Evolutionary conservation across 2,888 invertebrate genomes (phyloP).

Genomic region (Sepiola atlantica): DNA sequence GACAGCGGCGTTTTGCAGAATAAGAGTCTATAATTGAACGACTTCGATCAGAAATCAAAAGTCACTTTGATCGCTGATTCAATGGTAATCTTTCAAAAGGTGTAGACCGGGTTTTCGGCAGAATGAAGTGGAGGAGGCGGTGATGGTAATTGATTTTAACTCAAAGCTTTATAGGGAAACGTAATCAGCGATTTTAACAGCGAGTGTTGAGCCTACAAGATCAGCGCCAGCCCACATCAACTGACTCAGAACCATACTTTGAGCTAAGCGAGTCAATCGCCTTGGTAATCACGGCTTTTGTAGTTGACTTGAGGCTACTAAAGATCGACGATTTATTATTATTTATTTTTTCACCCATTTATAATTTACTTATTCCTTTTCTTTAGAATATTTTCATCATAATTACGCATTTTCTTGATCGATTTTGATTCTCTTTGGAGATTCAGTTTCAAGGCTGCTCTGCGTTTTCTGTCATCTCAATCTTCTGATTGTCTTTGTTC

Average conservation of each 20-base stretch:
- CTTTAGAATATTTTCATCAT: background rate
- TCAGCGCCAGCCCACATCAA: background rate
- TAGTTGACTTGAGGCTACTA: background rate
- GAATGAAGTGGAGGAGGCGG: background rate
- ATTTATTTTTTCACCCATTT: background rate
- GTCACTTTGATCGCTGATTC: background rate
- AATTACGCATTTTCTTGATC: background rate
- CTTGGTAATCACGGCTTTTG: background rate
- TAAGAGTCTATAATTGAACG: constrained; percentile 13
- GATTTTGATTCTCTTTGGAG: background rate
- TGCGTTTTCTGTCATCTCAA: background rate
- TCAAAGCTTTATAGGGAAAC: background rate
- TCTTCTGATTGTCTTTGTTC: accelerated
- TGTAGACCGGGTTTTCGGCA: background rate
- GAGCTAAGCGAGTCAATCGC: background rate
- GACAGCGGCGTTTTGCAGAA: background rate
- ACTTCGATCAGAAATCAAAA: background rate
- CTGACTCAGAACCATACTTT: background rate
- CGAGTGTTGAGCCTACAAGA: background rate
- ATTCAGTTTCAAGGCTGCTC: background rate
- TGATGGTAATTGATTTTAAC: background rate
- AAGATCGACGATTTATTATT: background rate
- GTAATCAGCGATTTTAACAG: background rate
- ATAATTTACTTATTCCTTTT: background rate
- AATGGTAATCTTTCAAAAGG: background rate